Evolutionary conservation across 1,140 invertebrate species (phyloP), one percentile per base, ranked within the genome.

Genomic region (Sycophila sp.): DNA sequence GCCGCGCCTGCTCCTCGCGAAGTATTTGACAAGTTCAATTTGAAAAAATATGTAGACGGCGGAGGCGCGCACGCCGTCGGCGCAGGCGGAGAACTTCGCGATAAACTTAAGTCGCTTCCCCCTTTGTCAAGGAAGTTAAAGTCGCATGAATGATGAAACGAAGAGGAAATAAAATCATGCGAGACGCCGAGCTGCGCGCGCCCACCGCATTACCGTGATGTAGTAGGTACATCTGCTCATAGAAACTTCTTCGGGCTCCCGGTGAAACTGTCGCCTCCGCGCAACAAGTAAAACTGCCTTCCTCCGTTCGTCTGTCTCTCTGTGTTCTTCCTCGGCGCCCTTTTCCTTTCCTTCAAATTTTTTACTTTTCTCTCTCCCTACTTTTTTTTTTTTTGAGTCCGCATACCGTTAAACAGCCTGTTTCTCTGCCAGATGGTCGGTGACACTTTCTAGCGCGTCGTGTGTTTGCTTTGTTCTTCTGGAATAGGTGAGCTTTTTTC

Each of bases 101-200:
- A 58, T 60, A 45, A 65, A 65, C 32, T 65, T 24, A 7, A 40
- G 0, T 65, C 19, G n/a, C 32, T 4, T 51, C 24, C 15, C 49
- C 63, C 34, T 26, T 65, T 65, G 49, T 53, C 47, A 30, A 28
- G 13, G 11, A 55, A 65, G 49, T 65, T 65, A 65, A 65, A 65
- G 47, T 55, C 34, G 34, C 49, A 53, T 65, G 34, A 65, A 65
- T 65, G 63, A 65, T 65, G 63, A 49, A 55, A 55, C 63, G 49
- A 65, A 51, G 15, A 65, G 34, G 63, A 53, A 65, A 65, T 65
- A 65, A 65, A 65, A 65, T 65, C 63, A 65, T 36, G 49, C 45
- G 11, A 42, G 51, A 30, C 24, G 51, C 24, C 40, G n/a, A n/a
- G n/a, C n/a, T 22, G 53, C 53, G 7, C 28, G 15, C 53, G 2